These are phyloP conservation scores for Apamea anceps DNA, from an alignment of 2,888 invertebrate species.

Conservation along the genomic window DNA sequence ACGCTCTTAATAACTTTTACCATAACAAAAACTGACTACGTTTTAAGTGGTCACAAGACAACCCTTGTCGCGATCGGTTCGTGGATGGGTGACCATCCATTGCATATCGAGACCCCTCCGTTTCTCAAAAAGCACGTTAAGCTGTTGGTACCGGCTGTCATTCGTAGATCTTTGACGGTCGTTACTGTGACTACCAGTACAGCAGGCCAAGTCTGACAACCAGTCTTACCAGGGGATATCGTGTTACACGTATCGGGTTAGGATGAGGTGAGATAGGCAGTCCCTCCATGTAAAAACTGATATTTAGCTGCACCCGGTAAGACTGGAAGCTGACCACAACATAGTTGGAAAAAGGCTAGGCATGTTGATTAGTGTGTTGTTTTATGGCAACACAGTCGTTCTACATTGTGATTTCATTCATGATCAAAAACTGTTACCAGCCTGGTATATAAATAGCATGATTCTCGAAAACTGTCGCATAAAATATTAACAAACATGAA, in stretches of 20 bases:
- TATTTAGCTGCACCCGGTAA: not conserved
- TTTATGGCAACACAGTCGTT: not conserved
- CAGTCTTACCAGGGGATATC: not conserved
- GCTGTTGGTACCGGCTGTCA: not conserved
- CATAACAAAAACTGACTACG: not conserved
- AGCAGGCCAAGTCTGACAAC: not conserved
- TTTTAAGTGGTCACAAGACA: not conserved
- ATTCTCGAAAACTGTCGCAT: conserved; percentile 26
- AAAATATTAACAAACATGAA: conserved; percentile 23
- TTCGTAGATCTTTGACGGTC: not conserved
- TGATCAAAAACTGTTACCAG: not conserved
- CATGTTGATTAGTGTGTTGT: not conserved
- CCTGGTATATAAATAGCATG: not conserved
- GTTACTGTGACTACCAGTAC: too few relatives aligned
- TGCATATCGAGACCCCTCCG: not conserved
- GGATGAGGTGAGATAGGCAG: not conserved
- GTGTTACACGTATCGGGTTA: not conserved
- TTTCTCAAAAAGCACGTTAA: not conserved
- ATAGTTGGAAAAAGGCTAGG: too few relatives aligned
- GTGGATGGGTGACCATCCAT: not conserved
- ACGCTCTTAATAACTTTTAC: not conserved
- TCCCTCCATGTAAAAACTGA: not conserved
- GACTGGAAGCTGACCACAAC: too few relatives aligned
- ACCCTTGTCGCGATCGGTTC: not conserved
- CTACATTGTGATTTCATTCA: not conserved